Base-by-base conservation (phyloP, 2,888 invertebrate genomes). In the Folsomia candida region DNA sequence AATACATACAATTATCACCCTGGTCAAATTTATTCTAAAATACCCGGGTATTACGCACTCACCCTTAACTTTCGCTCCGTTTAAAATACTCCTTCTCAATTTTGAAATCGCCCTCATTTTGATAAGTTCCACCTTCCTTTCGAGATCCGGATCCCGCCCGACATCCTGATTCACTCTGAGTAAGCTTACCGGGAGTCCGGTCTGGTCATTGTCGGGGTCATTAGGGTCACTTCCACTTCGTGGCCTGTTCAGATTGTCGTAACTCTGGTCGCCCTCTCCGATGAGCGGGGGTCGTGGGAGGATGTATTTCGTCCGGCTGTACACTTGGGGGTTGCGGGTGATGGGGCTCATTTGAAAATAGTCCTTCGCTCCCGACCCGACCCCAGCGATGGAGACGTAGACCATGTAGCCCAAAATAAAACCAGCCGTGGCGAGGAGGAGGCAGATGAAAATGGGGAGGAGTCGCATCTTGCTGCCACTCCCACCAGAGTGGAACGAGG, bases 31-130 rank as follows among this genome's bases (percentile, higher is more conserved):
- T n/a, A n/a, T n/a, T n/a, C n/a, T n/a, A n/a, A n/a, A n/a, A n/a
- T n/a, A n/a, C n/a, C n/a, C n/a, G n/a, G n/a, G n/a, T n/a, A n/a
- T n/a, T n/a, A n/a, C n/a, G n/a, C 18, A 18, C 26, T 64, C 67
- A 77, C 77, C 78, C 73, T 72, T 74, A 1, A 77, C 70, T 72
- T 77, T 77, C 6, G 77, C 74, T 14, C 80, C 78, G 65, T 76
- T 75, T 14, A 80, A 51, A 18, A 80, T 70, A 70, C 78, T 74
- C 26, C 78, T 68, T 62, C 80, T 63, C 11, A 80, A 63, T 29
- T 79, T 79, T 1, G 80, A 76, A 18, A 79, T 75, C 26, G 78
- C 69, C 67, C 75, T 72, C 79, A 80, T 80, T 51, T 75, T 78
- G 1, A 79, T 64, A 51, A 75, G 71, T 59, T 79, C 77, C 51